Base-by-base conservation (phyloP, 2,797 vertebrate species). In the Onychomys leucogaster region DNA sequence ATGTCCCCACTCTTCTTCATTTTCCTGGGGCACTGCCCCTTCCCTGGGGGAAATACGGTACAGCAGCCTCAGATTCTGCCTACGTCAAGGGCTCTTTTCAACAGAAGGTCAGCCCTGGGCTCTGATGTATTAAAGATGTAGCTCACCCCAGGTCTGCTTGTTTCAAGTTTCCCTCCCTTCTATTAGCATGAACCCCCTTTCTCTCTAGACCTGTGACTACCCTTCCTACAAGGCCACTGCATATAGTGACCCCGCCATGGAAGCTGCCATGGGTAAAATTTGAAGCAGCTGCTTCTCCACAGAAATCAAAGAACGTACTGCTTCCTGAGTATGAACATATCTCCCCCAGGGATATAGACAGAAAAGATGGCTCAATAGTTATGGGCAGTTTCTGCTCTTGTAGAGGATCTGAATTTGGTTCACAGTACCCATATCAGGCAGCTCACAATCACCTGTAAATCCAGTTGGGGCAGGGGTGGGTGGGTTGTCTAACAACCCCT, bases 261-360 rank as follows among this genome's bases (percentile, higher is more conserved):
- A 57, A 55, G 23, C 29, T 83, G 87, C 75, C n/a, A 34, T 59
- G 4, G 29, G n/a, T 23, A 82, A 57, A 63, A 73, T 87, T 86
- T 52, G 32, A 57, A 17, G 65, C 92, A 69, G 86, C 49, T 78
- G 77, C 11, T 63, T 65, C 76, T 89, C 5, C 6, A 63, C 57
- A 83, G 85, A 95, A 95, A 94, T 65, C 84, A 91, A 8, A 87
- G 81, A 92, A 83, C 91, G 73, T 13, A 23, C 83, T 93, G 32
- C 46, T 43, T 90, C 88, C 52, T 75, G 96, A 92, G 67, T 63
- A 0, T 52, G 76, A 86, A 78, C 49, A 23, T 29, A 23, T 91
- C 67, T 95, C 77, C 90, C 73, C 29, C 6, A 65, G 67, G 57
- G 43, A 95, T 78, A 93, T 46, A 37, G 84, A 91, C 67, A 92